Evolutionary conservation across 2,797 vertebrate genomes (phyloP).

Genomic region (Sternarchorhynchus goeldii): DNA sequence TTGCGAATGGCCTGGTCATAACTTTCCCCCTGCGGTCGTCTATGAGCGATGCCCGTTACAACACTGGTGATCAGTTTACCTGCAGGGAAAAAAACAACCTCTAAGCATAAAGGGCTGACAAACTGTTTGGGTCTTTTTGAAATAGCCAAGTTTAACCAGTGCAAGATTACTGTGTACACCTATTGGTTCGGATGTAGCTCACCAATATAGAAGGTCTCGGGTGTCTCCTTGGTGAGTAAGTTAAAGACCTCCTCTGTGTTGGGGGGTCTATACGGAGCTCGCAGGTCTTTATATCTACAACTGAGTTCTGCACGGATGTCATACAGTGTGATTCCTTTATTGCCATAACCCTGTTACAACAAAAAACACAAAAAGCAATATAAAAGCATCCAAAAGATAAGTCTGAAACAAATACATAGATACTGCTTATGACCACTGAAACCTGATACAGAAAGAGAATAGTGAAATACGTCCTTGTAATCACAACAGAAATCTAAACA

Average conservation of each 20-base stretch:
- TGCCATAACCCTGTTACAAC: conserved; percentile 88
- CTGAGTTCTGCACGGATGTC: conserved; percentile 98
- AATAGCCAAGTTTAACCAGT: not conserved
- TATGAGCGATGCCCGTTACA: conserved; percentile 95
- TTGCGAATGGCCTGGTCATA: conserved; percentile 98
- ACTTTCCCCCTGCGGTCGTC: conserved; percentile 95
- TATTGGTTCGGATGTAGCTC: conserved; percentile 29
- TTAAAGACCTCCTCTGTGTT: conserved; percentile 99
- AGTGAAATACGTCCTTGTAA: too few relatives aligned
- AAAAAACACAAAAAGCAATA: not conserved
- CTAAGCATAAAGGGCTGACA: not conserved
- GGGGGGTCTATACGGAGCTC: conserved; percentile 88
- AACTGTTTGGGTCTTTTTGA: not conserved
- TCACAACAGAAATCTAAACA: too few relatives aligned
- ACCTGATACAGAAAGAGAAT: too few relatives aligned
- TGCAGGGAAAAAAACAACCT: conserved; percentile 43
- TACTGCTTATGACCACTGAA: too few relatives aligned
- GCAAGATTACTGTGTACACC: not conserved
- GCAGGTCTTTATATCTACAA: conserved; percentile 96
- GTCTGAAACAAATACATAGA: not conserved
- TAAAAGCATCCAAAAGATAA: not conserved
- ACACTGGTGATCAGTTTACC: conserved; percentile 96
- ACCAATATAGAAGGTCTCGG: conserved; percentile 99
- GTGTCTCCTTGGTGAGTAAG: conserved; percentile 97
- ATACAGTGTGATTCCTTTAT: conserved; percentile 98